Evolutionary conservation across 2,797 vertebrate genomes (phyloP).

Genomic region (Ispidina lecontei): DNA sequence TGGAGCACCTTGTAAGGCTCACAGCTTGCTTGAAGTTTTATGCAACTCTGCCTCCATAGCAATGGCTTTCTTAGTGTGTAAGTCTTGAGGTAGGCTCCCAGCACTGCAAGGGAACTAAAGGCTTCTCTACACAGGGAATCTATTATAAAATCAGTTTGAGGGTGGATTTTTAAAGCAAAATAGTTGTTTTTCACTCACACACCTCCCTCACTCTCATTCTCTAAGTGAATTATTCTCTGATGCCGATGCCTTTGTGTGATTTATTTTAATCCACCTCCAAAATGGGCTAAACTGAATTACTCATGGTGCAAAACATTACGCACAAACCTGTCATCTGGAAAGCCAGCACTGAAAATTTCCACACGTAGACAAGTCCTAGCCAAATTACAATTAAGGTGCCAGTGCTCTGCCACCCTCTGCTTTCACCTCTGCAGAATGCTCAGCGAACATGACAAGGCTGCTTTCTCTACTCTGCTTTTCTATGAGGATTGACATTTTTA

Average conservation of each 20-base stretch:
- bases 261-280: conserved; percentile 42
- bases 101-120: neutral
- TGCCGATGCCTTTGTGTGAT: conserved; percentile 25
- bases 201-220: neutral
- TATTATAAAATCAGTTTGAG: conserved; percentile 36
- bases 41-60: neutral
- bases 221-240: conserved; percentile 22
- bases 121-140: neutral
- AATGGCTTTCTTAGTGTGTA: neutral
- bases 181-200: neutral
- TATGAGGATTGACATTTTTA: neutral
- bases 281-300: conserved; percentile 37
- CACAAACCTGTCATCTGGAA: conserved; percentile 13
- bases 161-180: conserved; percentile 32
- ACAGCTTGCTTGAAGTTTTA: conserved; percentile 23
- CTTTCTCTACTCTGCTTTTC: neutral
- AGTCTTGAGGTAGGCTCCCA: neutral
- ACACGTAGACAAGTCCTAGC: neutral
- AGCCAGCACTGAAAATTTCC: conserved; percentile 31
- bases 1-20: neutral
- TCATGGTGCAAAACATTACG: conserved; percentile 20
- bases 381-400: conserved; percentile 23
- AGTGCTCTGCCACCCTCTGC: neutral
- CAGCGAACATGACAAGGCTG: neutral
- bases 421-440: neutral